Evolutionary conservation across 2,113 vertebrate genomes (phyloP).

Genomic region (Boulengeromyrus knoepffleri): DNA sequence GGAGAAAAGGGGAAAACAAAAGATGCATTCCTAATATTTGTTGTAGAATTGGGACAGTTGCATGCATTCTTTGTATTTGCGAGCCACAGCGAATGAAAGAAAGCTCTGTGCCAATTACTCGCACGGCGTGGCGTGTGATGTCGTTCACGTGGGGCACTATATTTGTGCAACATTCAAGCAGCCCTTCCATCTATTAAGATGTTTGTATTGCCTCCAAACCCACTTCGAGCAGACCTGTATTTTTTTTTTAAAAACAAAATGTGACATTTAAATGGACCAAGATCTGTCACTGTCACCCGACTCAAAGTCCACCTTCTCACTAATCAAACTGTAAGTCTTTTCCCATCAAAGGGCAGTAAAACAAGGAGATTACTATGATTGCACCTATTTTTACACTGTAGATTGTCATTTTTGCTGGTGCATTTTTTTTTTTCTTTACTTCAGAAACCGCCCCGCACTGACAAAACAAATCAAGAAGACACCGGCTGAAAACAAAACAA

Average conservation of each 20-base stretch:
- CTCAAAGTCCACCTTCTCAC: neutral
- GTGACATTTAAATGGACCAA: neutral
- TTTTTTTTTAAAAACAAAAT: neutral
- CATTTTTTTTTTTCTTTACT: neutral
- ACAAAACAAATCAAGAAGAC: slow-evolving; percentile 3
- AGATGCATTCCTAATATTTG: neutral
- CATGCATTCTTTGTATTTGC: neutral
- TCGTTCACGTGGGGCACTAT: neutral
- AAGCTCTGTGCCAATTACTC: neutral
- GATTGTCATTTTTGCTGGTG: neutral
- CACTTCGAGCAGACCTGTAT: neutral
- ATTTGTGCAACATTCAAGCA: neutral
- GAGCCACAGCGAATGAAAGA: neutral
- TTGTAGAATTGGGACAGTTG: slow-evolving; percentile 1
- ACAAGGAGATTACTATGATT: slow-evolving; percentile 7
- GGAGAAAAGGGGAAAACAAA: neutral
- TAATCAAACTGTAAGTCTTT: neutral
- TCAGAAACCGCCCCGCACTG: neutral
- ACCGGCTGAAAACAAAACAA: neutral
- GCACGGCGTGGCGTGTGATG: neutral
- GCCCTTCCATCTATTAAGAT: neutral
- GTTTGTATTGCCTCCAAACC: neutral
- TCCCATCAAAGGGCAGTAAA: neutral
- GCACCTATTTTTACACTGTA: slow-evolving; percentile 6
- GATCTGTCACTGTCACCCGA: neutral